Conservation (phyloP, 2,113 vertebrate genomes). For the Phalacrocorax aristotelis region DNA sequence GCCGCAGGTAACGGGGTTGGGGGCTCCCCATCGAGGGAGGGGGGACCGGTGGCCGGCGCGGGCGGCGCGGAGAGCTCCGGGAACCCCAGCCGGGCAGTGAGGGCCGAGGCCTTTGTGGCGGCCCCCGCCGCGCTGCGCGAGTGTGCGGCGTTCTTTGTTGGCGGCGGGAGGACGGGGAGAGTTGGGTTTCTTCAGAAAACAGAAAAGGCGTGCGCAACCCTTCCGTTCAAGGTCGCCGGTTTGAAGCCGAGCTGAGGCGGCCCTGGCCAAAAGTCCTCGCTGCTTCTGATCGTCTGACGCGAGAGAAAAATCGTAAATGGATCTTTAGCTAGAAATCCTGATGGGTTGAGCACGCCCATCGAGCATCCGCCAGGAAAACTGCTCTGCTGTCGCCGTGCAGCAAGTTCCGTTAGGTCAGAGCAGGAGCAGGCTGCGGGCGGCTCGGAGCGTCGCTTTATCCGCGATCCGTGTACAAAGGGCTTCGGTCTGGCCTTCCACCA, state of each 20-base stretch:
- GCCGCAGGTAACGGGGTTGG: neutral
- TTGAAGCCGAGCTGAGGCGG: neutral
- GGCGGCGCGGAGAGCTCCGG: neutral
- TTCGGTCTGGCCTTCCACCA: neutral
- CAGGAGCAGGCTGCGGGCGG: neutral
- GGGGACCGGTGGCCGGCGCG: neutral
- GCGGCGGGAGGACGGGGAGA: neutral
- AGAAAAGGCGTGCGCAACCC: neutral
- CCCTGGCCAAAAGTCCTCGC: neutral
- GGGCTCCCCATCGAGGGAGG: too few species aligned
- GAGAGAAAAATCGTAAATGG: neutral
- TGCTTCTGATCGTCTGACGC: neutral
- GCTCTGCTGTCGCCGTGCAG: neutral
- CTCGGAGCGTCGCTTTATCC: neutral
- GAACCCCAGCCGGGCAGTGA: neutral
- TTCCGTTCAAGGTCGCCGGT: constrained; percentile 41
- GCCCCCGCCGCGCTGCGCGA: neutral
- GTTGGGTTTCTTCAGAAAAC: neutral
- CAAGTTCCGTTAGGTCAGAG: neutral
- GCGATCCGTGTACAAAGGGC: neutral
- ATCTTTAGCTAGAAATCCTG: neutral
- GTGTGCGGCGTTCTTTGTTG: neutral
- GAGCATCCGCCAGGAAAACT: neutral
- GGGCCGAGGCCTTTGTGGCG: neutral
- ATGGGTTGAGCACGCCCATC: neutral